Base-by-base conservation (phyloP, 2,797 vertebrate species). In the Heterohyrax brucei region DNA sequence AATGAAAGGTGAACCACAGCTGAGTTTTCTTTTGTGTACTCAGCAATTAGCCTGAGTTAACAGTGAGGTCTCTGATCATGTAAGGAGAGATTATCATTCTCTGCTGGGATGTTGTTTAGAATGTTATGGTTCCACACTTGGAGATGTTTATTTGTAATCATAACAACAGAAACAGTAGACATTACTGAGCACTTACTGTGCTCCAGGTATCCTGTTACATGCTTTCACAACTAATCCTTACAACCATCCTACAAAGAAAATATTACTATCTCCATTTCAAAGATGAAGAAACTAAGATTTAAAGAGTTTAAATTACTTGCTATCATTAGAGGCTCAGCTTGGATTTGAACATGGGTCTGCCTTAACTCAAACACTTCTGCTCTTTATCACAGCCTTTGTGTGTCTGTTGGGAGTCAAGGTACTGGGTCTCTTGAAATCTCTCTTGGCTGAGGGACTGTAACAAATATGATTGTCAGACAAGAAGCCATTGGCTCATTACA, bases 1-100 rank as follows among this genome's bases (percentile, higher is more conserved):
- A 93, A 53, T 78, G 66, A 75, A 87, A 89, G 80, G 70, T 70
- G 59, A 82, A 75, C 13, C 18, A 39, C n/a, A 44, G 62, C 21
- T 24, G 26, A 28, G 44, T 86, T 84, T 85, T 66, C 10, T 46
- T 89, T 46, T 7, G 59, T 50, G 46, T 75, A 19, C 14, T 91
- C 61, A 73, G 48, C 33, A 21, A 33, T 87, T 72, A 77, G 66
- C n/a, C 33, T 62, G 46, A 13, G 4, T 46, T 46, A 72, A 70
- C 53, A 12, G 18, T 26, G 16, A 18, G 72, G 72, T 72, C 56
- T 77, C 81, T 77, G 56, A 56, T 12, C 46, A 72, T 66, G 21
- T 77, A 22, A 48, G 48, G 18, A 44, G 73, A 85, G 26, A 70
- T 46, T 13, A n/a, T 30, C 33, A 14, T 16, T n/a, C 84, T 89